Percentiles rank a stretch among this genome's conserved stretches.
Evolutionary conservation across 2,888 invertebrate species (phyloP).

Genomic region (Monoplex corrugatus): DNA sequence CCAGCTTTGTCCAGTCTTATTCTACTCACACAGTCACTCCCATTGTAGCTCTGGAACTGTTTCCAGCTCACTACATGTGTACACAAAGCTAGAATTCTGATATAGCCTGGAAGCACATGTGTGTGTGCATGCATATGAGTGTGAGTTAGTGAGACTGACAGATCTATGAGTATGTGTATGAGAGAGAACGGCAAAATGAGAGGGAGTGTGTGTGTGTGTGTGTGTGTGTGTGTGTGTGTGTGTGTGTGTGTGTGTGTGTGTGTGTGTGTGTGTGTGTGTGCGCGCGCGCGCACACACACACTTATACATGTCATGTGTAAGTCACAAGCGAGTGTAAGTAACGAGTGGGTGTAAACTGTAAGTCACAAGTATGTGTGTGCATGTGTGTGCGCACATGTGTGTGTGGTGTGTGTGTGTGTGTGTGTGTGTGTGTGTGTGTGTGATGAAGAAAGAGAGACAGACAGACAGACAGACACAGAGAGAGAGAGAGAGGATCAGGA

Average conservation of each 20-base stretch:
- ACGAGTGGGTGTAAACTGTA: too few species aligned
- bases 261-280: not conserved
- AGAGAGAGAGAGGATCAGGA: too few species aligned
- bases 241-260: constrained; percentile 12
- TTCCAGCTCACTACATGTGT: too few species aligned
- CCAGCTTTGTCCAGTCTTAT: too few species aligned
- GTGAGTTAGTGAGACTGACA: not conserved
- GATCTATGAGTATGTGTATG: not conserved
- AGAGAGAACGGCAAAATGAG: not conserved
- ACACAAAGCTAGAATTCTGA: too few species aligned
- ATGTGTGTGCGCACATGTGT: not conserved
- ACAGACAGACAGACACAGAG: too few species aligned
- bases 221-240: constrained; percentile 25
- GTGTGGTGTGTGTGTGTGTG: not conserved
- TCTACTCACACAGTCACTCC: too few species aligned
- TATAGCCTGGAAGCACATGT: too few species aligned
- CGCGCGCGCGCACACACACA: not conserved
- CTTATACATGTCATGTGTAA: too few species aligned
- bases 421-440: not conserved
- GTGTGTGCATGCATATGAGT: not conserved
- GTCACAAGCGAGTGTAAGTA: too few species aligned
- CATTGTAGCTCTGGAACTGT: too few species aligned
- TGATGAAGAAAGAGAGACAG: too few species aligned
- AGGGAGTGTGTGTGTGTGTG: not conserved
- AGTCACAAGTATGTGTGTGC: not conserved